These are phyloP conservation scores for Stictocephala bisonia DNA, from an alignment of 2,888 invertebrate species.

Conservation along the genomic window DNA sequence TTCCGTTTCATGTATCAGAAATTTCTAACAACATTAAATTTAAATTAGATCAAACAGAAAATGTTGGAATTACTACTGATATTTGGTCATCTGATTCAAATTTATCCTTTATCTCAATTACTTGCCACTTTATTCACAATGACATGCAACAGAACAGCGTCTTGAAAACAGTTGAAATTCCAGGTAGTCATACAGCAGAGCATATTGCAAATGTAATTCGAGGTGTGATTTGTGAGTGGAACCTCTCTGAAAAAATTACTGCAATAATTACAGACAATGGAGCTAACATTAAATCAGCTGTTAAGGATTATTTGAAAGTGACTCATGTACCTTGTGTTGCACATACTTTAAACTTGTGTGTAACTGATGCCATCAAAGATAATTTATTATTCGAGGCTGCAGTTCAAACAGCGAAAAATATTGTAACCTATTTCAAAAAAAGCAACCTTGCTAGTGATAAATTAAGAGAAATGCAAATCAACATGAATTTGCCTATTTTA, in stretches of 20 bases:
- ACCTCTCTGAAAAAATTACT: constrained; percentile 57
- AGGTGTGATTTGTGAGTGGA: constrained; percentile 56
- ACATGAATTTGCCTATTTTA: not conserved
- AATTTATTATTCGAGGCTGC: not conserved
- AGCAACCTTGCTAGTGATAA: constrained; percentile 17
- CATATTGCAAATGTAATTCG: constrained; percentile 52
- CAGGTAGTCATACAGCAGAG: constrained; percentile 49
- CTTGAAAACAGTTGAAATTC: constrained; percentile 55
- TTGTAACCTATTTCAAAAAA: not conserved
- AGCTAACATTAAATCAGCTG: constrained; percentile 58
- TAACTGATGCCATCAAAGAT: not conserved
- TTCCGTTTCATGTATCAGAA: too few relatives aligned
- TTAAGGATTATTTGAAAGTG: constrained; percentile 55
- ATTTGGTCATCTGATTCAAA: too few relatives aligned
- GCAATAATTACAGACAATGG: constrained; percentile 59
- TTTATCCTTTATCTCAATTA: too few relatives aligned
- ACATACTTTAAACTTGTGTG: constrained; percentile 55
- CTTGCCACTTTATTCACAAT: too few relatives aligned
- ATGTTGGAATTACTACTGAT: too few relatives aligned
- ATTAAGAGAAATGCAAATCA: not conserved
- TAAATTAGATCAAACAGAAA: too few relatives aligned
- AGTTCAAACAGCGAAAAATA: not conserved
- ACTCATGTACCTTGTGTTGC: constrained; percentile 59
- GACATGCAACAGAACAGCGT: too few relatives aligned
- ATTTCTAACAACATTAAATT: too few relatives aligned